phyloP scores from a whole-genome alignment of 1,140 invertebrate genomes.

The Trachelipus rathkii region DNA sequence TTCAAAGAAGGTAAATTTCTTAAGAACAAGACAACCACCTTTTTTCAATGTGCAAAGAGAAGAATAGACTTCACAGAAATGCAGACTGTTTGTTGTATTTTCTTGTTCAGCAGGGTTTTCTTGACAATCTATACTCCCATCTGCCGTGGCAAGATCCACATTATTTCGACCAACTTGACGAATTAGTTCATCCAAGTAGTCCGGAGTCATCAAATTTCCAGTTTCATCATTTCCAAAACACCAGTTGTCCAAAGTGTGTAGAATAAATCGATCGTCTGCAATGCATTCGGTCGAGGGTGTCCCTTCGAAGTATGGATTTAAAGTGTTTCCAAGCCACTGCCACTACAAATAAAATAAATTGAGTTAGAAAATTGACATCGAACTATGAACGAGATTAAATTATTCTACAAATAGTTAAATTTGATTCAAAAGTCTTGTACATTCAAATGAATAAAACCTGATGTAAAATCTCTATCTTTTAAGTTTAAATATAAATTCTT shows the following conservation, averaged over 20 bases:
- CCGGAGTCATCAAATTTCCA: conserved; percentile 69
- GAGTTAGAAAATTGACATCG: no score
- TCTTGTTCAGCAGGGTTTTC: conserved; percentile 81
- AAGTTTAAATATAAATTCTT: no score
- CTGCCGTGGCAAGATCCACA: conserved; percentile 71
- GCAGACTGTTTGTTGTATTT: conserved; percentile 65
- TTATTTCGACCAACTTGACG: conserved; percentile 48
- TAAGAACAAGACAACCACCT: conserved; percentile 77
- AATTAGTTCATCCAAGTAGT: conserved; percentile 61
- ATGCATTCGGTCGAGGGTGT: conserved; percentile 70
- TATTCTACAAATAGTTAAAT: no score
- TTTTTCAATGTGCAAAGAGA: no score
- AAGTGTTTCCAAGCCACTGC: conserved; percentile 76
- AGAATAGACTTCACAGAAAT: conserved; percentile 71
- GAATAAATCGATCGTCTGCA: conserved; percentile 78
- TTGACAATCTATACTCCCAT: conserved; percentile 87
- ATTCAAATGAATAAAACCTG: no score
- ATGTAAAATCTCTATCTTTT: no score
- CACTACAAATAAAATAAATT: conserved; percentile 56
- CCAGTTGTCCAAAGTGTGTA: conserved; percentile 72
- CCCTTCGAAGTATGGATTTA: conserved; percentile 89
- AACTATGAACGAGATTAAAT: no score
- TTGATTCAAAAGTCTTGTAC: no score
- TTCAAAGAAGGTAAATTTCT: conserved; percentile 90
- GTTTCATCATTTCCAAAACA: conserved; percentile 74